These are phyloP conservation scores for Protobothrops flavoviridis DNA, from an alignment of 2,113 vertebrate genomes.

Conservation along the genomic window DNA sequence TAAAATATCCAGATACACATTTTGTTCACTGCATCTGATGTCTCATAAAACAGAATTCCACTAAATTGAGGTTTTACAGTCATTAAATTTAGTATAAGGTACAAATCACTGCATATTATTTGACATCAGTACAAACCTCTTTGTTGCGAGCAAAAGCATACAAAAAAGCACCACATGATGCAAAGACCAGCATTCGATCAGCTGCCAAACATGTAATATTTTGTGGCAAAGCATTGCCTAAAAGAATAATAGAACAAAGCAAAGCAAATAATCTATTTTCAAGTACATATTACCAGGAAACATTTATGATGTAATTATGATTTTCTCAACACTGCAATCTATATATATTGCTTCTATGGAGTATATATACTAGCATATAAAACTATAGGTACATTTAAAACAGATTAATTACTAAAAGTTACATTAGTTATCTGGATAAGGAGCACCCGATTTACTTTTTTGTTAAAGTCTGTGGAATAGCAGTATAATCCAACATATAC, in stretches of 20 bases:
- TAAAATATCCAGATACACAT: not conserved
- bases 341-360: not conserved
- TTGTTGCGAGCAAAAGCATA: constrained; percentile 87
- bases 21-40: not conserved
- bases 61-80: not conserved
- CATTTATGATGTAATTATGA: not conserved
- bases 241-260: constrained; percentile 33
- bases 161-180: constrained; percentile 76
- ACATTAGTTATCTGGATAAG: not conserved
- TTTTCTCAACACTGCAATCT: not conserved
- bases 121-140: constrained; percentile 70
- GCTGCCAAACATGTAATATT: constrained; percentile 89
- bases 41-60: not conserved
- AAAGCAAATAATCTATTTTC: constrained; percentile 7
- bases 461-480: too few relatives aligned
- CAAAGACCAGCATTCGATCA: constrained; percentile 89
- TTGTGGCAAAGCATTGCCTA: constrained; percentile 88
- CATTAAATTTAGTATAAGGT: not conserved
- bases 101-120: not conserved
- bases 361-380: not conserved
- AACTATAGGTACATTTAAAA: not conserved
- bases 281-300: not conserved
- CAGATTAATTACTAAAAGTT: not conserved
- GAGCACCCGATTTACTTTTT: not conserved
- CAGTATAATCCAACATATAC: not conserved